Conservation (phyloP, 2,797 vertebrate genomes). For the Chiropotes sagulatus region DNA sequence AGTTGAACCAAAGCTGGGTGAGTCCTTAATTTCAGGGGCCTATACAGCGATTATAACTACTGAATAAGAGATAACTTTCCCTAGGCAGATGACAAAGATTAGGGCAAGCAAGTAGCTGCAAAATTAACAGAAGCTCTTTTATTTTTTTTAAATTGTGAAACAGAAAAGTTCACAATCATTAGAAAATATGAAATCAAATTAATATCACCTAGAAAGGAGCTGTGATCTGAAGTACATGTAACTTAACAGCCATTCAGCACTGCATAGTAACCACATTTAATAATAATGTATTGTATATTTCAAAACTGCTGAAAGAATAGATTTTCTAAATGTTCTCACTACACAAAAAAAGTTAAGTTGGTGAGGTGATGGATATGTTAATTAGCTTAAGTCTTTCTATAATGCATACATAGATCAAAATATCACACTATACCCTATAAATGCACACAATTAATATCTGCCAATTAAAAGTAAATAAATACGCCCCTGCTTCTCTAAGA, state of each 20-base stretch:
- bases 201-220: not conserved
- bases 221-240: not conserved
- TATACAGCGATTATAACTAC: not conserved
- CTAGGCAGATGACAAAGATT: not conserved
- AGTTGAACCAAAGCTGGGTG: rapidly evolving
- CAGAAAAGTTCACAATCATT: constrained; percentile 31
- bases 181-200: constrained; percentile 37
- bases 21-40: not conserved
- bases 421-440: not conserved
- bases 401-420: not conserved
- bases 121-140: constrained; percentile 11
- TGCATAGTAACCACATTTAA: not conserved
- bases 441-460: not conserved
- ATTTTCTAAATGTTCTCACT: not conserved
- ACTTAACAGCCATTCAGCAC: not conserved
- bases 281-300: not conserved
- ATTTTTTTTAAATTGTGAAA: not conserved
- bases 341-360: not conserved
- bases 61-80: constrained; percentile 5
- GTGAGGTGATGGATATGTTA: not conserved
- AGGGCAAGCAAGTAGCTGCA: not conserved
- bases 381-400: not conserved
- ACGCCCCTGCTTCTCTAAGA: not conserved
- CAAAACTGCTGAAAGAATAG: not conserved
- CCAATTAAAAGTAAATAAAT: not conserved